Evolutionary conservation across 2,113 vertebrate species (phyloP).

Genomic region (Bagarius yarrelli): DNA sequence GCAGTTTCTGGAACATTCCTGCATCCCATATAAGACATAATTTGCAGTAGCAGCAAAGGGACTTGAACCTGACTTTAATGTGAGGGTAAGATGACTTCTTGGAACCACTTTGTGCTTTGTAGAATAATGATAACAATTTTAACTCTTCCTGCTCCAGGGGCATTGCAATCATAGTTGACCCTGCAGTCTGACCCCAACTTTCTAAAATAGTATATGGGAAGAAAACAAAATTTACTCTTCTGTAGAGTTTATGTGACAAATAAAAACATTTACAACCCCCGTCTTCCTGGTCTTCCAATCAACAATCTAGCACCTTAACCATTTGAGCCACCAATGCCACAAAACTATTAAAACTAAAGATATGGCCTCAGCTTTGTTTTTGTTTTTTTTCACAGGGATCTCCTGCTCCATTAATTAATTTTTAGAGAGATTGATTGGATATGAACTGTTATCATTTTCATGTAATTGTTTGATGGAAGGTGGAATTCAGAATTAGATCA

Average conservation of each 20-base stretch:
- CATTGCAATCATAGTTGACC: too few species aligned
- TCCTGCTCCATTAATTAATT: conserved; percentile 35
- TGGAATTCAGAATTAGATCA: not conserved
- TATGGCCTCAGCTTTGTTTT: not conserved
- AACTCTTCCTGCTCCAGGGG: too few species aligned
- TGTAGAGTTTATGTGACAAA: too few species aligned
- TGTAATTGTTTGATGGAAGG: not conserved
- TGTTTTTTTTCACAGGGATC: conserved; percentile 25
- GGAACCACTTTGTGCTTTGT: conserved; percentile 3
- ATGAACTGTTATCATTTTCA: not conserved
- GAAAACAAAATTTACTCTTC: too few species aligned
- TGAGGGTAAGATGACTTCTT: not conserved
- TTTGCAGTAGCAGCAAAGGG: not conserved
- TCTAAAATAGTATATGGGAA: too few species aligned
- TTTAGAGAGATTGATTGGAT: not conserved
- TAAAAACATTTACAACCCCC: too few species aligned
- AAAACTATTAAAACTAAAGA: not conserved
- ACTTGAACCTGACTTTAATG: not conserved
- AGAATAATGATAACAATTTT: not conserved
- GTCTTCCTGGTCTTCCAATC: too few species aligned
- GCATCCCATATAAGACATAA: not conserved
- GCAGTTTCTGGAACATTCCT: not conserved
- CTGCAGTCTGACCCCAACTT: too few species aligned
- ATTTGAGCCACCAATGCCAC: not conserved
- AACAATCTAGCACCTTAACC: not conserved